phyloP scores from a whole-genome alignment of 1,140 invertebrate genomes.

The Asobara japonica region DNA sequence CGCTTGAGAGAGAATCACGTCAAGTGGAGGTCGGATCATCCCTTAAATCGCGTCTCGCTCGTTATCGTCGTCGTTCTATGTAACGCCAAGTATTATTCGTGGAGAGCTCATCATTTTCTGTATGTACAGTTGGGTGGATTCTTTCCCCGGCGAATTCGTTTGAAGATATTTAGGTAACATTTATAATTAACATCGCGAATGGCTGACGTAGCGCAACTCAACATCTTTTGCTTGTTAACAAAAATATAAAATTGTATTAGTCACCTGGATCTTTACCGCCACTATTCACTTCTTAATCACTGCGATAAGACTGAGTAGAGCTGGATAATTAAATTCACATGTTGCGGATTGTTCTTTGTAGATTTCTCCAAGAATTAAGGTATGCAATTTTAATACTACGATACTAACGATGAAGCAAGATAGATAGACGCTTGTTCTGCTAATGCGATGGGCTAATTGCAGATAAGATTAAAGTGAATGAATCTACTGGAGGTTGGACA shows the following conservation, averaged over 20 bases:
- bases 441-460: conserved; percentile 53
- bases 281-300: background rate
- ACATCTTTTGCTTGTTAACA: too few species aligned
- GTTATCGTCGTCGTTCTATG: conserved; percentile 10
- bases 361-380: background rate
- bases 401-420: background rate
- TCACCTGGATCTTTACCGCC: background rate
- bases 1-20: conserved; percentile 45
- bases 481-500: background rate
- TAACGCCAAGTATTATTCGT: background rate
- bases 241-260: too few species aligned
- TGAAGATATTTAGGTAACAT: too few species aligned
- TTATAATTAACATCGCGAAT: too few species aligned
- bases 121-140: background rate
- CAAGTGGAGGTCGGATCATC: conserved; percentile 49
- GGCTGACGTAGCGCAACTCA: too few species aligned
- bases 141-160: too few species aligned
- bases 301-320: background rate
- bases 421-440: background rate
- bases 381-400: background rate
- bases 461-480: conserved; percentile 42
- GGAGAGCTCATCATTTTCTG: background rate
- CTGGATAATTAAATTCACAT: background rate
- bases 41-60: conserved; percentile 43
- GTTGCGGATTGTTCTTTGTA: background rate